A percentile compares a stretch with the other conserved stretches of the same genome.
Conservation (phyloP, 2,888 invertebrate genomes). For the Microctonus brassicae region DNA sequence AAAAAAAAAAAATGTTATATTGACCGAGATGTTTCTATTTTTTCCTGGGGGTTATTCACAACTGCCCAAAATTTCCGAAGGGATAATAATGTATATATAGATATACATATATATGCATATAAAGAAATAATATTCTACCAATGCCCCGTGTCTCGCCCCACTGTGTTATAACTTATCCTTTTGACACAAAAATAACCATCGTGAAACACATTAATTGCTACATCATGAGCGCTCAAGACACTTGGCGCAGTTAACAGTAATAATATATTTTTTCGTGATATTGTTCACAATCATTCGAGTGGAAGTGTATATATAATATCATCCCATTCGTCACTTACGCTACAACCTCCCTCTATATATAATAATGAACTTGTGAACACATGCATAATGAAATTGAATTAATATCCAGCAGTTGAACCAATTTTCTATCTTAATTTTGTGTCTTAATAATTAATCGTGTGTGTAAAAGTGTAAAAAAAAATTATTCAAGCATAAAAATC, state of each 20-base stretch:
- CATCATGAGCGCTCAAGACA: conserved; percentile 21
- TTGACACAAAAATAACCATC: conserved; percentile 27
- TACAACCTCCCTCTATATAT: conserved; percentile 9
- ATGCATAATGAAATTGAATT: not conserved
- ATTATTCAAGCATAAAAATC: no score
- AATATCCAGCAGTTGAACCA: not conserved
- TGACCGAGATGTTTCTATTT: conserved; percentile 15
- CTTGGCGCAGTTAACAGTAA: conserved; percentile 25
- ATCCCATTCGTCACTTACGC: conserved; percentile 27
- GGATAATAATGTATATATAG: not conserved
- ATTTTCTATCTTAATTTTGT: not conserved
- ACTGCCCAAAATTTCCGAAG: not conserved
- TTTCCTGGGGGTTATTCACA: conserved; percentile 6
- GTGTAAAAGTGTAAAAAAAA: not conserved
- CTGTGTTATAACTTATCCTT: conserved; percentile 31
- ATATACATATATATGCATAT: not conserved
- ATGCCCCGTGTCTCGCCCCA: conserved; percentile 14
- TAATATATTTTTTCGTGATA: conserved; percentile 29
- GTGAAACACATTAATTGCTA: conserved; percentile 34
- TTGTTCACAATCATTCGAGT: conserved; percentile 26
- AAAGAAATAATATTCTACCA: no score
- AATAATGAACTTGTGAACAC: no score
- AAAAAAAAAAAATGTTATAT: conserved; percentile 6
- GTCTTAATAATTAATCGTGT: not conserved
- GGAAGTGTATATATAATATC: conserved; percentile 12